These are phyloP conservation scores for Ophion costatus DNA, from an alignment of 2,888 invertebrate species.

Conservation along the genomic window DNA sequence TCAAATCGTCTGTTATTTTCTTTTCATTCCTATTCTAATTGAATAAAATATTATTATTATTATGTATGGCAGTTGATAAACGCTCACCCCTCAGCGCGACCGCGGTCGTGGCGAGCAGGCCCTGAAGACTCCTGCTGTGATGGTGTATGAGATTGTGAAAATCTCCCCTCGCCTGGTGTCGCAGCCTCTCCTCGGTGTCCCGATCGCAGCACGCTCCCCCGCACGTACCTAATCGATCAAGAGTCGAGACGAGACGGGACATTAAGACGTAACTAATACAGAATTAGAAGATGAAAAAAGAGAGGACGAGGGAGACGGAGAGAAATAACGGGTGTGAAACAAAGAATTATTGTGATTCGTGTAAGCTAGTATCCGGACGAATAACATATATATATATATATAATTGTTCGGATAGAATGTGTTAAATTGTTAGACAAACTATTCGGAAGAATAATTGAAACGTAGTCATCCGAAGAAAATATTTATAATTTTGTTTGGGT, in stretches of 20 bases:
- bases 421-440: too few relatives aligned
- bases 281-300: conserved; percentile 21
- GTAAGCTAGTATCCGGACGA: too few relatives aligned
- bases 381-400: too few relatives aligned
- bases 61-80: background rate
- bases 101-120: conserved; percentile 90
- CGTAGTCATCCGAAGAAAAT: too few relatives aligned
- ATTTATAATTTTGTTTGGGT: too few relatives aligned
- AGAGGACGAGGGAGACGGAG: conserved; percentile 9
- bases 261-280: too few relatives aligned
- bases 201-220: conserved; percentile 89
- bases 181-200: conserved; percentile 86
- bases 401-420: too few relatives aligned
- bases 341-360: too few relatives aligned
- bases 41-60: background rate
- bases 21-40: background rate
- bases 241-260: conserved; percentile 39
- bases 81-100: conserved; percentile 90
- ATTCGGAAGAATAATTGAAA: too few relatives aligned
- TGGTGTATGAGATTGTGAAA: conserved; percentile 89
- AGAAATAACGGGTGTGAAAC: conserved; percentile 6
- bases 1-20: too few relatives aligned
- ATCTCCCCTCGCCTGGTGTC: conserved; percentile 86
- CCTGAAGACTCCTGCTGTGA: conserved; percentile 90
- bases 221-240: conserved; percentile 84